Evolutionary conservation across 2,113 vertebrate species (phyloP).

Genomic region (Zosterops lateralis): DNA sequence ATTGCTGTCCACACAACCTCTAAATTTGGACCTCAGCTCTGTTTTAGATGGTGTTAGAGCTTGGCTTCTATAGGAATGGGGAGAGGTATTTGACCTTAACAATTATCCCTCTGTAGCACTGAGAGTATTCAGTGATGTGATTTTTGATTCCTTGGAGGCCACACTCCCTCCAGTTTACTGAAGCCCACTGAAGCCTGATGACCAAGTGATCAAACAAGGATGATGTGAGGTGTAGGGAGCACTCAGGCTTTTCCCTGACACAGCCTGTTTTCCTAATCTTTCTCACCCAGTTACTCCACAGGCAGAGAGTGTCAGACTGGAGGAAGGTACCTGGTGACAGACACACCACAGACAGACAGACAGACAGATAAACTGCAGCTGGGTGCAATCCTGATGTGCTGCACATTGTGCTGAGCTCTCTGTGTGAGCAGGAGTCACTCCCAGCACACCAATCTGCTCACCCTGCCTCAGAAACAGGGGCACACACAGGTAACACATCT

Average conservation of each 20-base stretch:
- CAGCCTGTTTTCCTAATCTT: background rate
- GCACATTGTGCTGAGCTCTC: background rate
- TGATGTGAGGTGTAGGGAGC: background rate
- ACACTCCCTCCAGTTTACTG: background rate
- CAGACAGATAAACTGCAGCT: background rate
- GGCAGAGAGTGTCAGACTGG: background rate
- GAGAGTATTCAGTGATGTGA: background rate
- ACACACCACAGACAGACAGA: background rate
- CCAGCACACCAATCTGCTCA: background rate
- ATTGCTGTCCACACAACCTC: background rate
- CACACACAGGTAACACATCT: background rate
- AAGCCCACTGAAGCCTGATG: background rate
- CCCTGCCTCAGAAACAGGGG: background rate
- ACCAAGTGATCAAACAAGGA: background rate
- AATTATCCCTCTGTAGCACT: background rate
- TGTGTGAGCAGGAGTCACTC: rapidly evolving
- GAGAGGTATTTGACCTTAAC: background rate
- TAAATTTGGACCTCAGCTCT: background rate
- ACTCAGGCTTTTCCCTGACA: background rate
- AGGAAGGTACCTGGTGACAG: background rate
- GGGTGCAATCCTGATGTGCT: background rate
- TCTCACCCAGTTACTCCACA: rapidly evolving
- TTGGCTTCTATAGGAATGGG: background rate
- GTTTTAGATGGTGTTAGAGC: background rate
- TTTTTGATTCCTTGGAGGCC: background rate